Percentiles rank a stretch among this genome's conserved stretches.
These are phyloP conservation scores for Iselma pallidipennis DNA, from an alignment of 2,888 invertebrate genomes.

Conservation along the genomic window DNA sequence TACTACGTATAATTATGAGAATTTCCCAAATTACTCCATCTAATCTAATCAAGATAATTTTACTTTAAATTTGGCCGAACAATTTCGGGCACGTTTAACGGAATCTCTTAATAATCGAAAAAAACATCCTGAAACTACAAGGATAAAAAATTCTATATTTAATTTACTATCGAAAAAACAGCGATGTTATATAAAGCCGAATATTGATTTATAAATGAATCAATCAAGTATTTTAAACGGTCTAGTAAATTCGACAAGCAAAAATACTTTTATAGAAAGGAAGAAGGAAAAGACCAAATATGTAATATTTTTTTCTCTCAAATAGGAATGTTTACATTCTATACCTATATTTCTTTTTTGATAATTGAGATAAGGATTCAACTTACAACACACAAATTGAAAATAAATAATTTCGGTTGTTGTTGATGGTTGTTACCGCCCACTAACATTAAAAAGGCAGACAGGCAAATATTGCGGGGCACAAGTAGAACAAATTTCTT, in stretches of 20 bases:
- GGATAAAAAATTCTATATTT: background rate
- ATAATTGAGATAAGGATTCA: background rate
- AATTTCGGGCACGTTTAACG: background rate
- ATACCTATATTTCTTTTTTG: no score
- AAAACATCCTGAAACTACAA: no score
- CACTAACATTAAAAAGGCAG: background rate
- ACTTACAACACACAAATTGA: constrained; percentile 1
- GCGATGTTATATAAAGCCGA: no score
- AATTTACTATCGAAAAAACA: background rate
- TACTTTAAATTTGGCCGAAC: background rate
- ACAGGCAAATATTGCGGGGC: background rate
- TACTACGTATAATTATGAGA: no score
- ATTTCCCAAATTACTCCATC: no score
- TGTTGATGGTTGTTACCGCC: background rate
- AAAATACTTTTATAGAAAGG: background rate
- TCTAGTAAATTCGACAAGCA: background rate
- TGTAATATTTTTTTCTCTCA: background rate
- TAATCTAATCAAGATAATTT: background rate
- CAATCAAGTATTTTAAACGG: background rate
- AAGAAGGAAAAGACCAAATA: background rate
- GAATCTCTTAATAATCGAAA: background rate
- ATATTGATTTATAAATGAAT: background rate
- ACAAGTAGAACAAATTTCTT: background rate
- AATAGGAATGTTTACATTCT: background rate
- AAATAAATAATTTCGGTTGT: constrained; percentile 1